A percentile compares a stretch with the other conserved stretches of the same genome.
These are phyloP conservation scores for Pangasius macronema DNA, from an alignment of 2,797 vertebrate genomes.

Conservation along the genomic window DNA sequence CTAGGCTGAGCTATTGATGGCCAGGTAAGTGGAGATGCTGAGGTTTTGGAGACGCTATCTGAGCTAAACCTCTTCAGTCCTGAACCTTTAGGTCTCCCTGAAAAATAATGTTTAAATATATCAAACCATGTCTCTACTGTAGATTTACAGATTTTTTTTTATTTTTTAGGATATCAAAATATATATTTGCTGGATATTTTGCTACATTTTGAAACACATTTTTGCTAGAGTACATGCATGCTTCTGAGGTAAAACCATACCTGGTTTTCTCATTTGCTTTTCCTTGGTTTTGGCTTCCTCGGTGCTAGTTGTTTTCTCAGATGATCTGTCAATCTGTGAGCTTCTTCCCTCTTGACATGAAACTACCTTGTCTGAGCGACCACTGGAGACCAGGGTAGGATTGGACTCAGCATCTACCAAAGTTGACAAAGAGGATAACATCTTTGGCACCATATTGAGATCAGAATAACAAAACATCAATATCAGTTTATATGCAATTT, in stretches of 20 bases:
- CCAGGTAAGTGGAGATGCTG: slow-evolving; percentile 82
- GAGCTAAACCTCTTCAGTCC: slow-evolving; percentile 77
- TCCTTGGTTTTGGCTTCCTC: slow-evolving; percentile 68
- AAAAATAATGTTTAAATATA: slow-evolving; percentile 40
- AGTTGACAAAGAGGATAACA: neutral
- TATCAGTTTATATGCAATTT: neutral
- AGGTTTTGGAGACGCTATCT: slow-evolving; percentile 71
- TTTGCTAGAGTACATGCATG: neutral
- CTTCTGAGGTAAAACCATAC: slow-evolving; percentile 61
- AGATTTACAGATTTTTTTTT: neutral
- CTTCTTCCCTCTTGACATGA: slow-evolving; percentile 68
- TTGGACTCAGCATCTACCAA: slow-evolving; percentile 83
- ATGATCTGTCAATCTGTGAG: slow-evolving; percentile 70
- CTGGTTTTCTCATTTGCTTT: slow-evolving; percentile 78
- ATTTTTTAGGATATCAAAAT: neutral
- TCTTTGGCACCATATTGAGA: neutral
- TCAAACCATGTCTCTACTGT: neutral
- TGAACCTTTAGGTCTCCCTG: slow-evolving; percentile 84
- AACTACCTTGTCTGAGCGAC: slow-evolving; percentile 73
- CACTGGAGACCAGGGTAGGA: slow-evolving; percentile 76
- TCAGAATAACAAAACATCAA: neutral
- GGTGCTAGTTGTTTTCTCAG: slow-evolving; percentile 66
- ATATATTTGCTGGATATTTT: neutral
- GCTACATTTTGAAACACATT: neutral
- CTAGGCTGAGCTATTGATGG: slow-evolving; percentile 77